Evolutionary conservation across 2,113 vertebrate genomes (phyloP).

Genomic region (Erythrocercus mccallii): DNA sequence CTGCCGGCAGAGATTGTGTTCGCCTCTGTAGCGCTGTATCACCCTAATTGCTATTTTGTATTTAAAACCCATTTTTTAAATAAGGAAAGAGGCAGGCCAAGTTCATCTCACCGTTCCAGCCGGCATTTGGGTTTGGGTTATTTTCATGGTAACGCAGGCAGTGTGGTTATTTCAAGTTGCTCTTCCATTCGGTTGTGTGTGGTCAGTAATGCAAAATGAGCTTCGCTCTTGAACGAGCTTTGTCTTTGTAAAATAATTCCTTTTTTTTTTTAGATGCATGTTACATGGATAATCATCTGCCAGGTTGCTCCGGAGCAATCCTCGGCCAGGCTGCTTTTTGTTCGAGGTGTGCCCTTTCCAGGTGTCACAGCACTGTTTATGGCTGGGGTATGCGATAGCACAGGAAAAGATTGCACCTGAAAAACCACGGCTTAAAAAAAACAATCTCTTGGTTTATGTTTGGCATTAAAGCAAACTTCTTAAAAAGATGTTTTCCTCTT

Average conservation of each 20-base stretch:
- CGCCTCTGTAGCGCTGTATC: rapidly evolving
- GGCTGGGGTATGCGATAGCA: background rate
- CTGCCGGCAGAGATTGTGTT: background rate
- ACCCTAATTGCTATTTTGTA: background rate
- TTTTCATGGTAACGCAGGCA: background rate
- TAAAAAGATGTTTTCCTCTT: background rate
- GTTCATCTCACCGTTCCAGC: background rate
- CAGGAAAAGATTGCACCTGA: background rate
- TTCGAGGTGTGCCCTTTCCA: background rate
- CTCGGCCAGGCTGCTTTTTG: background rate
- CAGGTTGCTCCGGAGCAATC: background rate
- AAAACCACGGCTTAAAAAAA: background rate
- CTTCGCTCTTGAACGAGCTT: background rate
- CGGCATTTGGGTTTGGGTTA: background rate
- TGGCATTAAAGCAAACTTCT: background rate
- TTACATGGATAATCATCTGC: background rate
- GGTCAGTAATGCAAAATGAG: background rate
- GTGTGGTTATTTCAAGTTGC: background rate
- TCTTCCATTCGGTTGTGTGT: background rate
- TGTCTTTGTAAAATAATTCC: background rate
- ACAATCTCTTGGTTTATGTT: rapidly evolving
- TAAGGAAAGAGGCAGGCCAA: background rate
- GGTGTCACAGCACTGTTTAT: background rate
- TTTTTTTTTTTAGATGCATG: background rate
- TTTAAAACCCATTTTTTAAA: background rate